A percentile compares a stretch with the other conserved stretches of the same genome.
phyloP scores from a whole-genome alignment of 2,797 vertebrate species.

The Chlorospingus flavigularis region DNA sequence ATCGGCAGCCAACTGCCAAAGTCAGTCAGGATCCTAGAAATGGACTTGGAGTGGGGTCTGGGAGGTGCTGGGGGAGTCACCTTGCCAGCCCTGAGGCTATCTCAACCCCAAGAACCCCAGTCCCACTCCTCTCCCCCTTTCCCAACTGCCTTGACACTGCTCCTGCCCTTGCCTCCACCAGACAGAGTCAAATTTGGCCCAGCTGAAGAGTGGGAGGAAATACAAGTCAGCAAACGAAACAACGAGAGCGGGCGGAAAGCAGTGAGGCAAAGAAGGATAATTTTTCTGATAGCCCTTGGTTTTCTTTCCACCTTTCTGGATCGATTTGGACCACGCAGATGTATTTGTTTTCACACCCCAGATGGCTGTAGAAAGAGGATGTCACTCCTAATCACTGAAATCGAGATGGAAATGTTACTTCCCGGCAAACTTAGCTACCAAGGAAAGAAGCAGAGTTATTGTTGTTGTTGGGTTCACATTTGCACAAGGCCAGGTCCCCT shows the following conservation, averaged over 20 bases:
- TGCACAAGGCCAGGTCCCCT: background rate
- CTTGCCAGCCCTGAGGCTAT: background rate
- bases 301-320: conserved; percentile 38
- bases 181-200: conserved; percentile 12
- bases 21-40: conserved; percentile 68
- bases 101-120: background rate
- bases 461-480: background rate
- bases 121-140: background rate
- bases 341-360: conserved; percentile 58
- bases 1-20: conserved; percentile 69
- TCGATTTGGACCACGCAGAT: background rate
- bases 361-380: conserved; percentile 33
- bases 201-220: conserved; percentile 15
- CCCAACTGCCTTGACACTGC: background rate
- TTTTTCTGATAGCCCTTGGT: conserved; percentile 12
- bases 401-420: conserved; percentile 2
- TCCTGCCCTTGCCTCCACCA: background rate
- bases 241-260: background rate
- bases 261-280: background rate
- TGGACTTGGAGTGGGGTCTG: background rate
- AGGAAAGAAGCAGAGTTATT: background rate
- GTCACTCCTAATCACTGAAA: conserved; percentile 45
- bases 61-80: background rate
- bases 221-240: background rate
- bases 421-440: conserved; percentile 2